Evolutionary conservation across 1,140 invertebrate genomes (phyloP).

Genomic region (Sycobia sp.): DNA sequence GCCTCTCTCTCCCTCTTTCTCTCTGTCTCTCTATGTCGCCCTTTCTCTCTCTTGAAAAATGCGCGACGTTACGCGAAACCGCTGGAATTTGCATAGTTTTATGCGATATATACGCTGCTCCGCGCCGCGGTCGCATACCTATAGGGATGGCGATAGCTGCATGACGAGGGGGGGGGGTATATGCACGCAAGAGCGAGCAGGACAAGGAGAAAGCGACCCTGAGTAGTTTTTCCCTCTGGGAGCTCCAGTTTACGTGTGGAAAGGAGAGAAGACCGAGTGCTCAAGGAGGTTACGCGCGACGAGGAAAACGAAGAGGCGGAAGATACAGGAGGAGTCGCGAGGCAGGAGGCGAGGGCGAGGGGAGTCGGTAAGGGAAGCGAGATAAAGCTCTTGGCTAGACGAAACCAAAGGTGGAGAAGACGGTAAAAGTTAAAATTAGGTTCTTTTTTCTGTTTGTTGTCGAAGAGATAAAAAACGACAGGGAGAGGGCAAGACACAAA

Average conservation of each 20-base stretch:
- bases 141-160: no score
- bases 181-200: no score
- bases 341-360: background rate
- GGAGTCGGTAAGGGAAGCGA: no score
- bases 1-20: no score
- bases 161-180: slow-evolving; percentile 7
- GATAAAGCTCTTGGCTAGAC: no score
- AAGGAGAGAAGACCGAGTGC: slow-evolving; percentile 9
- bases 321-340: slow-evolving; percentile 20
- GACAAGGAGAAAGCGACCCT: no score
- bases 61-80: slow-evolving; percentile 5
- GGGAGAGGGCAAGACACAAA: no score
- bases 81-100: slow-evolving; percentile 31
- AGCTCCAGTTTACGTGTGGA: background rate
- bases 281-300: slow-evolving; percentile 21
- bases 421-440: no score
- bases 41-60: slow-evolving; percentile 24
- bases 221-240: slow-evolving; percentile 25
- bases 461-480: no score
- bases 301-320: slow-evolving; percentile 15
- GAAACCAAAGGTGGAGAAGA: no score
- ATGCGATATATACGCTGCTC: background rate
- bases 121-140: slow-evolving; percentile 10
- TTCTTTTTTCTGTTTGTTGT: no score
- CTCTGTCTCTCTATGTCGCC: no score